Evolutionary conservation across 2,888 invertebrate genomes (phyloP), one percentile per base, ranked within the genome.

Genomic region (Atethmia centrago): DNA sequence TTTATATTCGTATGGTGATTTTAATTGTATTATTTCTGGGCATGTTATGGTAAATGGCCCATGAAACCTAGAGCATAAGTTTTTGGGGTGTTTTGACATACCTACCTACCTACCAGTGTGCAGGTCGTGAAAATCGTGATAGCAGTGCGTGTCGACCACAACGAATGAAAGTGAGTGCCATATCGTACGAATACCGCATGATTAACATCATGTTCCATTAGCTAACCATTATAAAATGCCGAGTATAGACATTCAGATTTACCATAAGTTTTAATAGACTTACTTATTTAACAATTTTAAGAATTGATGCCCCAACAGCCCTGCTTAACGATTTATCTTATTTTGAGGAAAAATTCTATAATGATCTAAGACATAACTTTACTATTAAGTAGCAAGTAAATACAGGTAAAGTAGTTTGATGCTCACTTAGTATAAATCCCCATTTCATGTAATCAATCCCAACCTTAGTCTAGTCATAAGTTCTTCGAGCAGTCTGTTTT

Each of bases 401-500:
- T 63, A 53, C 71, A 69, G 16, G 51, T 49, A 45, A 74, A 77
- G 59, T 16, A 47, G 10, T 63, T n/a, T 42, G 2, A 53, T 31
- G 76, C 47, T 61, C 76, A 59, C 53, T 59, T 66, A 65, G 4
- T 74, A 45, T 36, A 63, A 28, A 58, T 65, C 58, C 45, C 21
- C 75, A 47, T 75, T 47, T 40, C 36, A 28, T 19, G 45, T 45
- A n/a, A 65, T 51, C 16, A 65, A 64, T 45, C 14, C 42, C 36
- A 16, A 58, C 21, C 75, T 53, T 75, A 75, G 53, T 25, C 77
- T 75, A 76, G 61, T 75, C 75, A 75, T 75, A 75, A 61, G 68
- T 68, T 53, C 40, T 61, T 40, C 36, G 67, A 63, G 59, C 67
- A 67, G 61, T 45, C 74, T 40, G 59, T 55, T 61, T 72, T 58